These are phyloP conservation scores for Riptortus pedestris DNA, from an alignment of 1,140 invertebrate genomes.

Conservation along the genomic window DNA sequence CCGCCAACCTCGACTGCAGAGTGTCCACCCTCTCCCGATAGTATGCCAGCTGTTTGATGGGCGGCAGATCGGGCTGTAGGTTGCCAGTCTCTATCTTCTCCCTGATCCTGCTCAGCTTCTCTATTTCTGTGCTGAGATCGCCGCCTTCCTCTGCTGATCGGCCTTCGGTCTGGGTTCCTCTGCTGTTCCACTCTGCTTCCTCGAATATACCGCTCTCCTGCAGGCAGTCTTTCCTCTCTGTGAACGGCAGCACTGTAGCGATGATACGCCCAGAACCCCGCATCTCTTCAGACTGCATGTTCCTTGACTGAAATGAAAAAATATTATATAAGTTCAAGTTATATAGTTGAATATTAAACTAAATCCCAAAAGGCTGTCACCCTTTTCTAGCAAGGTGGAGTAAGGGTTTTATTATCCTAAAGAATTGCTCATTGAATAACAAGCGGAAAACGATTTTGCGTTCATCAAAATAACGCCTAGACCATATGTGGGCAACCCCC, in stretches of 20 bases:
- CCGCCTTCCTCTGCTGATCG: conserved; percentile 22
- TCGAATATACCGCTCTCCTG: conserved; percentile 43
- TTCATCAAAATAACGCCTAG: no score
- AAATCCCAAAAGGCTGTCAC: no score
- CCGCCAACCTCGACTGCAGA: conserved; percentile 31
- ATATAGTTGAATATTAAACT: no score
- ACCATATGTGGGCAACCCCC: no score
- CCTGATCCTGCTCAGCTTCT: conserved; percentile 34
- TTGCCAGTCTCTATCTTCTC: conserved; percentile 33
- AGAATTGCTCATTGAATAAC: no score
- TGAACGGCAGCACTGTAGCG: conserved; percentile 34
- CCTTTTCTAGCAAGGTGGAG: no score
- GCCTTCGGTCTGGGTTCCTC: conserved; percentile 35
- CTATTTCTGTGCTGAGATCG: conserved; percentile 33
- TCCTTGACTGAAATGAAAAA: neutral
- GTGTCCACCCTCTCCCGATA: conserved; percentile 30
- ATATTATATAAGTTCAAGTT: no score
- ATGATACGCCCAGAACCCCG: conserved; percentile 28
- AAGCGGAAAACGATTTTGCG: no score
- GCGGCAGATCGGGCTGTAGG: conserved; percentile 14
- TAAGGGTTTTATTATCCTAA: no score
- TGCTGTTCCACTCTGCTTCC: conserved; percentile 31
- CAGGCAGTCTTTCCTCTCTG: conserved; percentile 31
- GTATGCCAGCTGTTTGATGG: conserved; percentile 29
- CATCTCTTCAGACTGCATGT: conserved; percentile 1